Conservation (phyloP, 2,113 vertebrate genomes). For the Melanostigma gelatinosum region DNA sequence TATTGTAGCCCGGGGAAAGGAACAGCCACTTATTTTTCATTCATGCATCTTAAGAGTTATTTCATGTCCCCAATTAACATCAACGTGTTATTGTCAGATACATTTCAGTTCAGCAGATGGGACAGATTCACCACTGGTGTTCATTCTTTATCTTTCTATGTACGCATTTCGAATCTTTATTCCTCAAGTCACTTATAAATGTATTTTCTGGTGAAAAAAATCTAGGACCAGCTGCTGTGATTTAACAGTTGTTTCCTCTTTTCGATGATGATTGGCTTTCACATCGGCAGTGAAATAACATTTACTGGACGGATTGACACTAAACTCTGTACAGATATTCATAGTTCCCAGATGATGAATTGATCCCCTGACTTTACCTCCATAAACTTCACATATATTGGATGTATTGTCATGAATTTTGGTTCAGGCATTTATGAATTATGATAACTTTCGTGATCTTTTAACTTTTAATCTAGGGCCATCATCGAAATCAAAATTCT, state of each 20-base stretch:
- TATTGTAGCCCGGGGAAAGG: neutral
- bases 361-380: neutral
- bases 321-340: neutral
- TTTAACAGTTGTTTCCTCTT: neutral
- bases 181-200: neutral
- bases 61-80: slow-evolving; percentile 5
- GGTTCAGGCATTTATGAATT: neutral
- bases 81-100: neutral
- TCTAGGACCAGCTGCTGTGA: neutral
- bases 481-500: neutral
- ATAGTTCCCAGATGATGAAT: neutral
- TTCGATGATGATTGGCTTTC: neutral
- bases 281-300: neutral
- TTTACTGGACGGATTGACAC: neutral
- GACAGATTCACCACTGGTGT: neutral
- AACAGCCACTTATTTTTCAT: slow-evolving; percentile 19
- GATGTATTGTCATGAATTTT: neutral
- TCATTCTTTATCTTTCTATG: neutral
- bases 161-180: neutral
- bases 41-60: slow-evolving; percentile 5
- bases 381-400: neutral
- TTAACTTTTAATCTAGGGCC: neutral
- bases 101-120: slow-evolving; percentile 4
- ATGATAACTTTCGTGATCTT: neutral
- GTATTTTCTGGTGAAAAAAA: neutral